These are phyloP conservation scores for Stichodactyla mertensii DNA, from an alignment of 64 coral and sea anemone genomes.

Conservation along the genomic window DNA sequence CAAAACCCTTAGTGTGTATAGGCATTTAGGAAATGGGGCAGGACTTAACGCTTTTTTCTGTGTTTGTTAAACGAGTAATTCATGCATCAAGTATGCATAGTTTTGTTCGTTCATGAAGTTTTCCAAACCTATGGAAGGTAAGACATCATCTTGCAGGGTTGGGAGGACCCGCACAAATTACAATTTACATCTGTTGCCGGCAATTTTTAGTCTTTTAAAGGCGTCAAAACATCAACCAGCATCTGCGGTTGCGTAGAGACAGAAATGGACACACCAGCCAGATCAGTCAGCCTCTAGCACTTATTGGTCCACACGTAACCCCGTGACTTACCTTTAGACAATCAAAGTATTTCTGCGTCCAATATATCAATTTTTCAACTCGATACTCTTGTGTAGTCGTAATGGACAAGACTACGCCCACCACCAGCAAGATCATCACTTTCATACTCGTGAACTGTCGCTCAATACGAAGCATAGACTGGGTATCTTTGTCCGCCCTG, in stretches of 20 bases:
- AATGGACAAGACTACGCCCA: slow-evolving; percentile 66
- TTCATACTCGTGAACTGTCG: slow-evolving; percentile 89
- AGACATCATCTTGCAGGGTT: too few relatives aligned
- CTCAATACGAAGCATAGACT: slow-evolving; percentile 65
- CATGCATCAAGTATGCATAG: too few relatives aligned
- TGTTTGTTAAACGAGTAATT: too few relatives aligned
- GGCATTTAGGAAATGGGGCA: too few relatives aligned
- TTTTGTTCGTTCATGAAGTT: too few relatives aligned
- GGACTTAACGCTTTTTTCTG: too few relatives aligned
- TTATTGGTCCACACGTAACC: too few relatives aligned
- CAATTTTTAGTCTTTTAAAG: not conserved
- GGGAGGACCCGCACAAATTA: not conserved
- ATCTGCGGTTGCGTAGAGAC: too few relatives aligned
- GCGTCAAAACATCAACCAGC: not conserved
- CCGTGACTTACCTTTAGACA: slow-evolving; percentile 66
- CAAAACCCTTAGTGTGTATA: too few relatives aligned
- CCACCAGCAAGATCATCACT: slow-evolving; percentile 39
- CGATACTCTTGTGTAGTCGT: slow-evolving; percentile 44
- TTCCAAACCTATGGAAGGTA: too few relatives aligned
- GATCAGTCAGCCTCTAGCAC: too few relatives aligned
- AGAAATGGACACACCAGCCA: too few relatives aligned
- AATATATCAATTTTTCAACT: slow-evolving; percentile 34
- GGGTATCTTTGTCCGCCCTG: slow-evolving; percentile 59
- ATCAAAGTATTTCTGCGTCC: slow-evolving; percentile 66
- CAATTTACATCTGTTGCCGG: not conserved